Evolutionary conservation across 2,113 vertebrate species (phyloP), one percentile per base, ranked within the genome.

Genomic region (Lipotes vexillifer): DNA sequence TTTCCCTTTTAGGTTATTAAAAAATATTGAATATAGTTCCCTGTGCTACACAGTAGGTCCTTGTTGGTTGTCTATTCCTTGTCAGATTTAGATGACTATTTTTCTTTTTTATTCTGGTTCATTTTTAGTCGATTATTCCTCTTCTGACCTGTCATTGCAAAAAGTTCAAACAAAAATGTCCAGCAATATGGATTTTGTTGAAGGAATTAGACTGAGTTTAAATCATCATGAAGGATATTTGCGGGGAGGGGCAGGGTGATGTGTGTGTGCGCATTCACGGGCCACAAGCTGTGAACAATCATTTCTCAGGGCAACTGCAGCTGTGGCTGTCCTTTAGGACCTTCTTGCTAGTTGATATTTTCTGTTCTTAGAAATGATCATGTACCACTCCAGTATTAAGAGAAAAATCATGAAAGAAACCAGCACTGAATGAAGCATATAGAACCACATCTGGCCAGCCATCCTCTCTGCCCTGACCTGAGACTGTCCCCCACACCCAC

Each of bases 231-330:
- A 6, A 41, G 49, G 33, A 33, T 41, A 20, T 23, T 21, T 57
- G 6, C 6, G 7, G 55, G 55, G 55, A 1, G 20, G 6, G 55
- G 15, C 52, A 0, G 55, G 55, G 20, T 57, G 55, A 20, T 27
- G 41, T n/a, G 38, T 23, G 36, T 1, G 0, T 38, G 11, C 1
- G 0, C 11, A 21, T 15, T 36, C 38, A 33, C 27, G 41, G 57
- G n/a, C 36, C n/a, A 10, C 18, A 36, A 29, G 66, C 65, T 59
- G 6, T 38, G 57, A 46, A 13, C 27, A 36, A 36, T 8, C 8
- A 20, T 66, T 80, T 80, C 81, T 86, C 36, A 38, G 11, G 18
- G 13, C 6, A 86, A 38, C 63, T 38, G 4, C 15, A 25, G 36
- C 38, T 27, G 29, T 2, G 27, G 18, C 41, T 11, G 6, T 57